Conservation (phyloP, 2,888 invertebrate species). For the Reticulitermes lucifugus region DNA sequence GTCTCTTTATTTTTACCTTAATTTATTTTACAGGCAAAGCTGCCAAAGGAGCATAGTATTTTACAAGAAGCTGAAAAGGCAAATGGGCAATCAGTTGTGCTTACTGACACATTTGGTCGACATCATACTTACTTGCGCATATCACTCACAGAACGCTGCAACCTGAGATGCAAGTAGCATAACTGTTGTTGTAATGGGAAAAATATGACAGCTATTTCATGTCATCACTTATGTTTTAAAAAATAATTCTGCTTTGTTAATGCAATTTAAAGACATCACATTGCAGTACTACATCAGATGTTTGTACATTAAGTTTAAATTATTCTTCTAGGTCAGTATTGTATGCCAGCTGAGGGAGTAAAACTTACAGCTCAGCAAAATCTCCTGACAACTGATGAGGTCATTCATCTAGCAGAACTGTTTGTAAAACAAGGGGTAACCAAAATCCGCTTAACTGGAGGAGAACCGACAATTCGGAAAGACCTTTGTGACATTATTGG, state of each 20-base stretch:
- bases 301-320: no score
- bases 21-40: constrained; percentile 19
- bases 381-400: constrained; percentile 85
- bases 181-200: neutral
- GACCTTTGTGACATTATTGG: constrained; percentile 88
- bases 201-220: neutral
- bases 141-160: constrained; percentile 96
- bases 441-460: constrained; percentile 96
- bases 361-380: constrained; percentile 79
- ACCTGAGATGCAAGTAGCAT: constrained; percentile 88
- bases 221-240: neutral
- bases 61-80: neutral
- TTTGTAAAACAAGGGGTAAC: constrained; percentile 91
- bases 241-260: neutral
- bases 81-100: constrained; percentile 41
- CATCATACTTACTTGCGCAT: constrained; percentile 94
- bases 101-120: constrained; percentile 88
- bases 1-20: neutral
- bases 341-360: constrained; percentile 98
- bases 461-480: constrained; percentile 92
- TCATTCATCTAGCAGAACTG: constrained; percentile 79
- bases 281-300: neutral
- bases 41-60: neutral
- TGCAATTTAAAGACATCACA: neutral
- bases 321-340: constrained; percentile 83